phyloP scores from a whole-genome alignment of 2,888 invertebrate species.

The Charanyca ferruginea region DNA sequence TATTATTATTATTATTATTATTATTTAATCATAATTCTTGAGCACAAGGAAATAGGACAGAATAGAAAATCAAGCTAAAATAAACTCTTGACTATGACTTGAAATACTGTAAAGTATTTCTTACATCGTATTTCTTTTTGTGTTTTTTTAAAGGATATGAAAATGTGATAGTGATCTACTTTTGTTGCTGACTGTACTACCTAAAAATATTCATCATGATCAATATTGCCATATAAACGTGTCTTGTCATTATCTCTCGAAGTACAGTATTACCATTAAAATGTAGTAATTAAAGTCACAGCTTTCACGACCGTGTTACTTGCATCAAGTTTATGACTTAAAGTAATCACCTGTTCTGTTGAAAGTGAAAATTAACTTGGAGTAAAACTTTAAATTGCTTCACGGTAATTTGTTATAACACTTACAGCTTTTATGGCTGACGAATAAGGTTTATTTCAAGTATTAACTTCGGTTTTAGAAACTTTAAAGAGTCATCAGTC shows the following conservation, averaged over 20 bases:
- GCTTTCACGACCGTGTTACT: conserved; percentile 15
- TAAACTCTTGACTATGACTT: too few relatives aligned
- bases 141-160: too few relatives aligned
- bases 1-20: too few relatives aligned
- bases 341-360: conserved; percentile 29
- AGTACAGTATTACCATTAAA: conserved; percentile 7
- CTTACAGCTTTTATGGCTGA: not conserved
- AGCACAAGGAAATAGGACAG: too few relatives aligned
- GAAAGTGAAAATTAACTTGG: conserved; percentile 31
- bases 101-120: too few relatives aligned
- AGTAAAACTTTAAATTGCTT: conserved; percentile 26
- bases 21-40: too few relatives aligned
- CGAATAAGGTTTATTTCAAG: not conserved
- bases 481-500: conserved; percentile 15
- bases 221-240: not conserved
- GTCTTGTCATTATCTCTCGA: conserved; percentile 3
- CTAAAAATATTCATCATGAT: too few relatives aligned
- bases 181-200: too few relatives aligned
- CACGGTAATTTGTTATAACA: conserved; percentile 24
- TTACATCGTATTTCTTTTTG: too few relatives aligned
- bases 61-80: too few relatives aligned
- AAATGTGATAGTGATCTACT: too few relatives aligned
- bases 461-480: not conserved
- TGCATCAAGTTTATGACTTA: conserved; percentile 27
- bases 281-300: conserved; percentile 26